phyloP scores from a whole-genome alignment of 1,140 invertebrate genomes.

The Drosophila kikkawai region DNA sequence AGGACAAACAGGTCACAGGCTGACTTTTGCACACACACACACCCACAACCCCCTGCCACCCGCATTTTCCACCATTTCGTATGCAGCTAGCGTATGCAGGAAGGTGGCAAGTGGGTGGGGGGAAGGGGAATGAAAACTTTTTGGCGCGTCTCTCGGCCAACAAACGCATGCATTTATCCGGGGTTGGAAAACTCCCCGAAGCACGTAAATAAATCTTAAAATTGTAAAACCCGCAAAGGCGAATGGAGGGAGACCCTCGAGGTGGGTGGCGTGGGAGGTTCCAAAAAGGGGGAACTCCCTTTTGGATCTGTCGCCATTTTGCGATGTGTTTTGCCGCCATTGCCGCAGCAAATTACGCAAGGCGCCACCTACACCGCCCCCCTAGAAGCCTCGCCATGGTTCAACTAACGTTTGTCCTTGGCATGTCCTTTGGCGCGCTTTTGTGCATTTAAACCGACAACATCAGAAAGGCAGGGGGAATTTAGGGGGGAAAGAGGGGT shows the following conservation, averaged over 20 bases:
- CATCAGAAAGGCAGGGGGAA: background rate
- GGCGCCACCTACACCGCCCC: conserved; percentile 23
- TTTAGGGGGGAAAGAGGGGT: background rate
- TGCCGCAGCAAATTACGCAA: conserved; percentile 82
- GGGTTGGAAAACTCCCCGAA: conserved; percentile 48
- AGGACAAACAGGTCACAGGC: conserved; percentile 84
- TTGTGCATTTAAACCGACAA: conserved; percentile 79
- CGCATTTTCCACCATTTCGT: conserved; percentile 56
- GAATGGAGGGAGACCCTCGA: background rate
- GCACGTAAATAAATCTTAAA: conserved; percentile 84
- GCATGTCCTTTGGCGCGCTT: conserved; percentile 81
- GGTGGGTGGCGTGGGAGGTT: background rate
- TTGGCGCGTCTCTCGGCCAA: conserved; percentile 75
- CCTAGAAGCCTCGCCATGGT: conserved; percentile 18
- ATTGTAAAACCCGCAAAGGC: conserved; percentile 81
- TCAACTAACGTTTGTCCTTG: conserved; percentile 83
- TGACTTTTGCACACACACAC: conserved; percentile 68
- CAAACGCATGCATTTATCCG: conserved; percentile 74
- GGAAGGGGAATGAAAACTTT: conserved; percentile 52
- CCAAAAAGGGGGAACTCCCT: conserved; percentile 5
- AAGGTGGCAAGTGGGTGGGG: background rate
- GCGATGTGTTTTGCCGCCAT: conserved; percentile 81
- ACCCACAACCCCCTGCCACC: conserved; percentile 39
- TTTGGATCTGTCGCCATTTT: conserved; percentile 77
- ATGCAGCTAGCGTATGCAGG: conserved; percentile 65